phyloP scores from a whole-genome alignment of 2,888 invertebrate genomes.

The Eretmocerus hayati region DNA sequence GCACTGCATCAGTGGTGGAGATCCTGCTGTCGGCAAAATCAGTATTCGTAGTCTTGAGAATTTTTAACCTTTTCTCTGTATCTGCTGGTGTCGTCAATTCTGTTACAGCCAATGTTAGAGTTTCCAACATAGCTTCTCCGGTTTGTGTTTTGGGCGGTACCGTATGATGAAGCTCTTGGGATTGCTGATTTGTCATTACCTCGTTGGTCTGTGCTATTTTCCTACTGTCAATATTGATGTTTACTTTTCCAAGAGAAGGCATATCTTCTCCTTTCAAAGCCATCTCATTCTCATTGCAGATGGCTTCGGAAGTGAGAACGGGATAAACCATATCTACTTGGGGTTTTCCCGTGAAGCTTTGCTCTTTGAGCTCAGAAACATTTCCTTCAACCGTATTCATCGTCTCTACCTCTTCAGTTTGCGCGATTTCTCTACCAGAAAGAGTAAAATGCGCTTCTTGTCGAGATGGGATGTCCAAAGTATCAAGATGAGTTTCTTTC shows the following conservation, averaged over 20 bases:
- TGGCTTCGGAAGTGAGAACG: slow-evolving; percentile 32
- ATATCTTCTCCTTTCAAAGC: slow-evolving; percentile 21
- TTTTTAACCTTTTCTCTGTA: slow-evolving; percentile 26
- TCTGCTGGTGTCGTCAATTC: slow-evolving; percentile 32
- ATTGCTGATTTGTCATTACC: slow-evolving; percentile 31
- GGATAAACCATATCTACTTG: slow-evolving; percentile 32
- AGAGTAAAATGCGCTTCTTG: slow-evolving; percentile 30
- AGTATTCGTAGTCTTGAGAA: slow-evolving; percentile 28
- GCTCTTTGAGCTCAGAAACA: slow-evolving; percentile 15
- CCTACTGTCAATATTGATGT: slow-evolving; percentile 34
- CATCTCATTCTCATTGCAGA: slow-evolving; percentile 31
- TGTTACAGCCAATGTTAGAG: slow-evolving; percentile 29
- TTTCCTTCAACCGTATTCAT: slow-evolving; percentile 26
- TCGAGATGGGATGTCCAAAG: slow-evolving; percentile 9
- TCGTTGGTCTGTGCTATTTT: slow-evolving; percentile 45
- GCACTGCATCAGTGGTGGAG: slow-evolving; percentile 37
- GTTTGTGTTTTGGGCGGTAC: slow-evolving; percentile 27
- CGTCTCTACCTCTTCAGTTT: slow-evolving; percentile 36
- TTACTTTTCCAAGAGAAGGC: slow-evolving; percentile 35
- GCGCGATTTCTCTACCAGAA: slow-evolving; percentile 40
- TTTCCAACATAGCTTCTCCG: slow-evolving; percentile 32
- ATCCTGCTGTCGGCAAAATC: slow-evolving; percentile 40
- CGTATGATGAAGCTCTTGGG: slow-evolving; percentile 28
- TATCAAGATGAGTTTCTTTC: slow-evolving; percentile 26
- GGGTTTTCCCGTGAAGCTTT: slow-evolving; percentile 23